These are phyloP conservation scores for Planococcus citri DNA, from an alignment of 1,140 invertebrate genomes.

Conservation along the genomic window DNA sequence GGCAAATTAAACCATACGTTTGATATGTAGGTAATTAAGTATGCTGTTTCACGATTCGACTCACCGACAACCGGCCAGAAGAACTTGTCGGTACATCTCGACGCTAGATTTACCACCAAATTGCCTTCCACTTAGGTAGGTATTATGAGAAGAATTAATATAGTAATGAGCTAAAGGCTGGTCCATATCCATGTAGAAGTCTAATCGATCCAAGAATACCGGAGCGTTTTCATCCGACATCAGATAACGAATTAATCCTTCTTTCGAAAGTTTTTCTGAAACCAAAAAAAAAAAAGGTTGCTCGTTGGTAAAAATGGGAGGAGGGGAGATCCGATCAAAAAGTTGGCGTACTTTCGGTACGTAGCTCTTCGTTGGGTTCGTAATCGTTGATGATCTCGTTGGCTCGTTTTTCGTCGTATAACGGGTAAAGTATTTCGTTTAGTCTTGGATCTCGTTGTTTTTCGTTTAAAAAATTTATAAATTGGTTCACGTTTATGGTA, in stretches of 20 bases:
- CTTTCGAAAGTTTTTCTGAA: conserved; percentile 66
- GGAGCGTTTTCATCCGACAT: conserved; percentile 99
- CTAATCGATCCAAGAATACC: conserved; percentile 90
- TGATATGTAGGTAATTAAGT: not conserved
- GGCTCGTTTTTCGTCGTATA: conserved; percentile 90
- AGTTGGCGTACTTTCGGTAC: conserved; percentile 53
- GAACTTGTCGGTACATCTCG: conserved; percentile 95
- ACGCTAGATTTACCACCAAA: conserved; percentile 95
- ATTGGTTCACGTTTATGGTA: conserved; percentile 69
- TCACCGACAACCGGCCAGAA: conserved; percentile 86
- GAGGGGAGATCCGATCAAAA: not conserved
- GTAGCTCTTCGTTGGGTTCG: conserved; percentile 72
- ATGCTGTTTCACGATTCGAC: not conserved
- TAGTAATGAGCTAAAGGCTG: conserved; percentile 96
- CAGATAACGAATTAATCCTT: conserved; percentile 90
- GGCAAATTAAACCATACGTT: too few relatives aligned
- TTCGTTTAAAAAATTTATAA: conserved; percentile 94
- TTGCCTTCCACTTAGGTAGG: conserved; percentile 90
- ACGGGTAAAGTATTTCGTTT: conserved; percentile 97
- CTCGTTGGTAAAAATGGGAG: too few relatives aligned
- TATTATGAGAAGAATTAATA: conserved; percentile 99
- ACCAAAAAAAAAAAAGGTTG: not conserved
- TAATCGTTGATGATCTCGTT: conserved; percentile 88
- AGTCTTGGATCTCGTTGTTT: conserved; percentile 95
- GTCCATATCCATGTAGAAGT: conserved; percentile 99